Conservation (phyloP, 1,140 invertebrate species). For the Saxidomus purpurata region DNA sequence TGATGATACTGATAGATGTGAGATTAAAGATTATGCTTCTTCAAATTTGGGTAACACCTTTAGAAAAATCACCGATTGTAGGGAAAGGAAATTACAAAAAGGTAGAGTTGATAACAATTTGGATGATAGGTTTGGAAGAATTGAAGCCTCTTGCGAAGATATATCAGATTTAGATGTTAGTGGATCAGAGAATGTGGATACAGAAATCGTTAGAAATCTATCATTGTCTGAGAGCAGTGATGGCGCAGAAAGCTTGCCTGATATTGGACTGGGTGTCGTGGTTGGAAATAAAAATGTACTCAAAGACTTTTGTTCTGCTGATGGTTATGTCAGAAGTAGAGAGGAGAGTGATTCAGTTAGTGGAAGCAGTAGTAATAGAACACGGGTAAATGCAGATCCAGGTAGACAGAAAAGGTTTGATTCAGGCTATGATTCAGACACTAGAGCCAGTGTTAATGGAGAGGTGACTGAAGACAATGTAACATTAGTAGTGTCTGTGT, state of each 20-base stretch:
- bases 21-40: not conserved
- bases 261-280: not conserved
- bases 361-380: not conserved
- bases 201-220: not conserved
- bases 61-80: not conserved
- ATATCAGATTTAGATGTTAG: not conserved
- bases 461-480: constrained; percentile 6
- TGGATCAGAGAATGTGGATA: not conserved
- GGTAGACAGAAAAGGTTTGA: not conserved
- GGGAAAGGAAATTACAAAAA: not conserved
- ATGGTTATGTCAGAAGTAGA: not conserved
- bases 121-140: not conserved
- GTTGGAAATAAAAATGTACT: not conserved
- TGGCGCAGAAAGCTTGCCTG: constrained; percentile 17
- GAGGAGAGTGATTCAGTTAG: not conserved
- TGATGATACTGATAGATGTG: not conserved
- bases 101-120: not conserved
- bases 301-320: not conserved
- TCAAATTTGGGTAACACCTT: not conserved
- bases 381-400: not conserved
- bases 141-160: not conserved
- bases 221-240: not conserved
- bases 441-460: not conserved
- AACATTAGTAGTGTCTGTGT: constrained; percentile 19
- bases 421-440: constrained; percentile 22